Conservation (phyloP, 2,113 vertebrate species). For the Dolichotis patagonum region DNA sequence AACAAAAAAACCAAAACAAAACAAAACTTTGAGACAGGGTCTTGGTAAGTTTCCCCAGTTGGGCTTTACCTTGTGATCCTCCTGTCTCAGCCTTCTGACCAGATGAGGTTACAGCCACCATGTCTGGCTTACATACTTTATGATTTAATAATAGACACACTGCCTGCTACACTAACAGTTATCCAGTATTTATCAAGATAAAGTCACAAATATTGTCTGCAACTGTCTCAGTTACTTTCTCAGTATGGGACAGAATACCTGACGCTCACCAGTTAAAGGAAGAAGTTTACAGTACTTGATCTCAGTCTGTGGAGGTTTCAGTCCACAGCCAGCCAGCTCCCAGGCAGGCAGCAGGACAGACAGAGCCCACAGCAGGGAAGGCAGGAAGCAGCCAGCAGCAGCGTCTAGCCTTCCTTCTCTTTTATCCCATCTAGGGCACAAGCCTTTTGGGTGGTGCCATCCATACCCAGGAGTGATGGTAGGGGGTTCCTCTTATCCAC, state of each 20-base stretch:
- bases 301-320: background rate
- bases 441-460: background rate
- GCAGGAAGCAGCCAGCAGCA: background rate
- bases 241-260: background rate
- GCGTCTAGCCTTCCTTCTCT: background rate
- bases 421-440: background rate
- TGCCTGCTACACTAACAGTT: background rate
- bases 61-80: background rate
- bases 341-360: background rate
- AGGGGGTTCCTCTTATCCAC: background rate
- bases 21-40: background rate
- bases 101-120: background rate
- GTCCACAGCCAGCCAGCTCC: background rate
- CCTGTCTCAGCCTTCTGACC: background rate
- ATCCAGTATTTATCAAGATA: background rate
- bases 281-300: background rate
- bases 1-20: background rate
- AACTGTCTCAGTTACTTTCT: background rate
- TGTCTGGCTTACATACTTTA: background rate
- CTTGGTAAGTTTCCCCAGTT: background rate
- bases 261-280: background rate
- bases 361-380: background rate
- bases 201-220: background rate
- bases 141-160: constrained; percentile 15
- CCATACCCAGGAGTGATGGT: background rate